Percentiles rank a stretch among this genome's conserved stretches.
Conservation (phyloP, 1,140 invertebrate species). For the Drosophila pseudoobscura region DNA sequence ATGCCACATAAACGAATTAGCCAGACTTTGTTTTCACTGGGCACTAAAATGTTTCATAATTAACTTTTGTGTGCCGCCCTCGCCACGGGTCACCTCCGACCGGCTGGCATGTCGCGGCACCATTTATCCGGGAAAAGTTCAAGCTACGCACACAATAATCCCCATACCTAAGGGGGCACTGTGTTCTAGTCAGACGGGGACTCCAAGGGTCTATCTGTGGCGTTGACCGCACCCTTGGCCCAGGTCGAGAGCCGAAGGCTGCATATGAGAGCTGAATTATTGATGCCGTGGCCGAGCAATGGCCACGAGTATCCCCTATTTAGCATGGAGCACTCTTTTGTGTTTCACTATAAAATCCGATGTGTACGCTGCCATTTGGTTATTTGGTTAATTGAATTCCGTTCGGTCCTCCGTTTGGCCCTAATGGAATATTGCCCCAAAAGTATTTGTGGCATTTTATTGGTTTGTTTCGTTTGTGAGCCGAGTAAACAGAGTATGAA, state of each 20-base stretch:
- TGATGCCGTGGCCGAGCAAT: constrained; percentile 13
- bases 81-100: neutral
- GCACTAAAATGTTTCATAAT: constrained; percentile 76
- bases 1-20: constrained; percentile 68
- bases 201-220: no score
- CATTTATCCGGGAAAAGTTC: constrained; percentile 49
- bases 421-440: constrained; percentile 12
- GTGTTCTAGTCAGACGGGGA: no score
- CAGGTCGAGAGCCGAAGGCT: constrained; percentile 4
- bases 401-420: constrained; percentile 1
- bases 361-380: constrained; percentile 31
- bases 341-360: constrained; percentile 35
- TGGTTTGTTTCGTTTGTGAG: no score
- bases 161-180: constrained; percentile 23
- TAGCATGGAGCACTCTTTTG: constrained; percentile 22
- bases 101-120: constrained; percentile 42
- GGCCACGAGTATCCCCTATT: neutral
- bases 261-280: constrained; percentile 57
- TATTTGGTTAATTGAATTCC: constrained; percentile 74
- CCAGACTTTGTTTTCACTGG: constrained; percentile 44
- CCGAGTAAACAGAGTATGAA: no score
- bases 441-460: constrained; percentile 1
- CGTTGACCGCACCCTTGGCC: no score
- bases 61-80: constrained; percentile 49
- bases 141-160: constrained; percentile 16